Evolutionary conservation across 2,888 invertebrate genomes (phyloP), one percentile per base, ranked within the genome.

Genomic region (Andricus quercusramuli): DNA sequence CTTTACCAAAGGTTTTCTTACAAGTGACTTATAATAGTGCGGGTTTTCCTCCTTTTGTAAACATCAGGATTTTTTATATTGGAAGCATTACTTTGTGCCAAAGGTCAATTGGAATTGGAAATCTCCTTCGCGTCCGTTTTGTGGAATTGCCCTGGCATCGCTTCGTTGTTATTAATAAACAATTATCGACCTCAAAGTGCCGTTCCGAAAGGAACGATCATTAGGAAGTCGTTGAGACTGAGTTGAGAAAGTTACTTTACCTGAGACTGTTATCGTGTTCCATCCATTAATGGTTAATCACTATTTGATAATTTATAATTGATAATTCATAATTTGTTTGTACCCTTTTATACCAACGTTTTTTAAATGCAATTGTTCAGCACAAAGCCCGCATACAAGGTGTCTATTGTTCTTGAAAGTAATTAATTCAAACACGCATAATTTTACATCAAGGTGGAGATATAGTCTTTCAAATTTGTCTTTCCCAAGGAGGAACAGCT

Each of bases 211-310:
- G 17, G 47, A 41, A n/a, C 9, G 32, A 65, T 25, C 56, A 41
- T 29, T 78, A 79, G 47, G 47, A 47, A 47, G 47, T 65, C 51
- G 83, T 77, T 82, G 87, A 90, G 87, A 90, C 89, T 89, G 89
- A 88, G 86, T 84, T 78, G 83, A 86, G 89, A 89, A 89, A 89
- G 88, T 89, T 89, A 84, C 84, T 84, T 84, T 83, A 37, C 85
- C 85, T 85, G 86, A 88, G 87, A 87, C 89, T 88, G 89, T 88
- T 86, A 87, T 84, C 86, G 88, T 81, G 88, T 89, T 91, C 90
- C 91, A 91, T 91, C 91, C 90, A 91, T 86, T 88, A 89, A 84
- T 85, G 85, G 82, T 84, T 87, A 86, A 74, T 32, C n/a, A 22
- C n/a, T 29, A 47, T 64, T 17, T 68, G 62, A 5, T 32, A 66